Evolutionary conservation across 2,888 invertebrate genomes (phyloP).

Genomic region (Tuberolachnus salignus): DNA sequence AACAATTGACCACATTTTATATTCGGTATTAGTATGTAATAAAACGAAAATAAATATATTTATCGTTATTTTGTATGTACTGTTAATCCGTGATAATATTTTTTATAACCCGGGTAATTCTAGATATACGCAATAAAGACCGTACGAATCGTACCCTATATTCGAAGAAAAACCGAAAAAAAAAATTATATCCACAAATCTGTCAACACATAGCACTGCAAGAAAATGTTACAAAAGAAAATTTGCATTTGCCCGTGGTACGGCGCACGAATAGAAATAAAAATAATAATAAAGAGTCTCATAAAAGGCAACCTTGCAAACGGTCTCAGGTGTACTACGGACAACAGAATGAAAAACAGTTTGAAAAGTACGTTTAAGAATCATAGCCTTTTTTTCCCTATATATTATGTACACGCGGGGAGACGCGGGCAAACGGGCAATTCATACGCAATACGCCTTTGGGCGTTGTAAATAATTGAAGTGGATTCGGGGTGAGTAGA

Average conservation of each 20-base stretch:
- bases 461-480: constrained; percentile 48
- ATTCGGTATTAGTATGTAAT: too few relatives aligned
- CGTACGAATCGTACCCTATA: neutral
- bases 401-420: neutral
- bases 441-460: constrained; percentile 41
- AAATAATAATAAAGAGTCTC: constrained; percentile 32
- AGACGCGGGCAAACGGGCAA: neutral
- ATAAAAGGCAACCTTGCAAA: constrained; percentile 29
- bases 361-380: constrained; percentile 45
- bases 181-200: constrained; percentile 17
- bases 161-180: neutral
- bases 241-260: constrained; percentile 33
- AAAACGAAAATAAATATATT: too few relatives aligned
- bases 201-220: constrained; percentile 5
- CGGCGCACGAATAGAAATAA: constrained; percentile 4
- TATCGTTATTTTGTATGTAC: too few relatives aligned
- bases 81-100: too few relatives aligned
- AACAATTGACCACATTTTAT: too few relatives aligned
- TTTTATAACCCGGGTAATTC: neutral
- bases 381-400: constrained; percentile 4
- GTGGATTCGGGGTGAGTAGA: constrained; percentile 1
- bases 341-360: constrained; percentile 40
- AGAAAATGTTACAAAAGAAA: constrained; percentile 30
- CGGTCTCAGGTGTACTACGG: constrained; percentile 45
- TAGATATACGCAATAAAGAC: too few relatives aligned